Evolutionary conservation across 2,113 vertebrate species (phyloP).

Genomic region (Thermophis baileyi): DNA sequence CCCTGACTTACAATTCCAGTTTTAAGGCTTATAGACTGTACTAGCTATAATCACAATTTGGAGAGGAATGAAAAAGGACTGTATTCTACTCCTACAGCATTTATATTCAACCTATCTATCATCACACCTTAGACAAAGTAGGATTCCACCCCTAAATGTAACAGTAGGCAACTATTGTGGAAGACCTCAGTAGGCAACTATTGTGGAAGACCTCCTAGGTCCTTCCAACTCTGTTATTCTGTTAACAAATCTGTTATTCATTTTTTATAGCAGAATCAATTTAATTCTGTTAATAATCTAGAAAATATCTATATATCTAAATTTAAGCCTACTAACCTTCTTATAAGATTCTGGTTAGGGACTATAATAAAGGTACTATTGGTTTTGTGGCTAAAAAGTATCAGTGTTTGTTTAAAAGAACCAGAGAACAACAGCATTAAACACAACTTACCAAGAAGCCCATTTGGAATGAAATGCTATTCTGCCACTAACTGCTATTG

Average conservation of each 20-base stretch:
- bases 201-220: background rate
- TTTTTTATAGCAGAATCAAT: background rate
- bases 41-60: background rate
- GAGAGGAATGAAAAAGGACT: background rate
- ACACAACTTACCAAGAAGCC: conserved; percentile 17
- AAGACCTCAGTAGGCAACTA: background rate
- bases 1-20: background rate
- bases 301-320: background rate
- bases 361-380: background rate
- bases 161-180: background rate
- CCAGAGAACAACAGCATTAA: conserved; percentile 52
- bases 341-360: background rate
- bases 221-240: background rate
- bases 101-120: background rate
- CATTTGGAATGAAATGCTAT: background rate
- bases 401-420: conserved; percentile 62
- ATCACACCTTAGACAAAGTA: background rate
- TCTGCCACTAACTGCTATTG: conserved; percentile 25
- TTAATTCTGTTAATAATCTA: background rate
- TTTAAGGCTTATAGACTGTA: background rate
- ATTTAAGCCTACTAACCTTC: background rate
- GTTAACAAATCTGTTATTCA: background rate
- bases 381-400: conserved; percentile 56
- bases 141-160: background rate
- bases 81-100: background rate